These are phyloP conservation scores for Watsonalla binaria DNA, from an alignment of 2,888 invertebrate genomes.

Conservation along the genomic window DNA sequence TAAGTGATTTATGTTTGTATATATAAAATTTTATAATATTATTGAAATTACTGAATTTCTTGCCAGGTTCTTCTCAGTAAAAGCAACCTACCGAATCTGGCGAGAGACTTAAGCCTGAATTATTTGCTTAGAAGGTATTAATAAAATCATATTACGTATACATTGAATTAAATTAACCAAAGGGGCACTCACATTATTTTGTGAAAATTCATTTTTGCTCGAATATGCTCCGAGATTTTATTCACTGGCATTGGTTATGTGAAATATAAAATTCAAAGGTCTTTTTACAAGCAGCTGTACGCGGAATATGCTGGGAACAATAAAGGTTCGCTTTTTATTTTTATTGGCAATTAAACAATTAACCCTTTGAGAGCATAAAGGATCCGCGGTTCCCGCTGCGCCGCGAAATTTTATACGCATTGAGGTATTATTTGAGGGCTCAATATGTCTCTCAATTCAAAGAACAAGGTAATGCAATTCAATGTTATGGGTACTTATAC, in stretches of 20 bases:
- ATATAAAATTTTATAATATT: too few species aligned
- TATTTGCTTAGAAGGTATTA: too few species aligned
- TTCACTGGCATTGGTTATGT: neutral
- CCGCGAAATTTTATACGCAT: slow-evolving; percentile 71
- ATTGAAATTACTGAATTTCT: too few species aligned
- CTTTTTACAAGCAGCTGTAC: slow-evolving; percentile 36
- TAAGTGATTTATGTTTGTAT: too few species aligned
- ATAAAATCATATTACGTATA: too few species aligned
- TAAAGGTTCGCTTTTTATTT: slow-evolving; percentile 64
- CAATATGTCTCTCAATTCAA: slow-evolving; percentile 44
- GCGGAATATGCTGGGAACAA: slow-evolving; percentile 26
- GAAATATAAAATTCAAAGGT: slow-evolving; percentile 1
- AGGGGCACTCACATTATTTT: neutral
- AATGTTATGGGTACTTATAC: neutral
- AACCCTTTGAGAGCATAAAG: slow-evolving; percentile 66
- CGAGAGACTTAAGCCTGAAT: too few species aligned
- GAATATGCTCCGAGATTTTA: neutral
- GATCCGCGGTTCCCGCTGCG: slow-evolving; percentile 45
- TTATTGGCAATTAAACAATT: slow-evolving; percentile 78
- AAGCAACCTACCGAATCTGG: too few species aligned
- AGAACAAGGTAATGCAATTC: slow-evolving; percentile 31
- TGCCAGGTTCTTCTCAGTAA: too few species aligned
- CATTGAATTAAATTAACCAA: too few species aligned
- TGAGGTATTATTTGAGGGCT: slow-evolving; percentile 61
- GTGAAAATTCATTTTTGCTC: neutral